These are phyloP conservation scores for Lepidochitona cinerea DNA, from an alignment of 2,888 invertebrate genomes.

Conservation along the genomic window DNA sequence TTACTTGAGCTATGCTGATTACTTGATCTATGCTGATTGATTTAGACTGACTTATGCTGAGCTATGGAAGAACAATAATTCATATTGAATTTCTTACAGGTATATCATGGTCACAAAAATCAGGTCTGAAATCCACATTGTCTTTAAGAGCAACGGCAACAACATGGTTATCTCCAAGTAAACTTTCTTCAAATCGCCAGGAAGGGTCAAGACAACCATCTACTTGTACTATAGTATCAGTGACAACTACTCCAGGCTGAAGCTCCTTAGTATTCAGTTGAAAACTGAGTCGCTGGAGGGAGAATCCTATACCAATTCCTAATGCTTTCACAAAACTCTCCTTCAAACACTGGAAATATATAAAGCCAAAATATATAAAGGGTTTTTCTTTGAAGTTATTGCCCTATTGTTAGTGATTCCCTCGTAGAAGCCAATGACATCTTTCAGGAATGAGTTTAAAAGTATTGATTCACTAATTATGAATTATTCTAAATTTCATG, in stretches of 20 bases:
- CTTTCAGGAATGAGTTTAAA: too few relatives aligned
- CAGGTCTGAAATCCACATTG: background rate
- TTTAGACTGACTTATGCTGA: too few relatives aligned
- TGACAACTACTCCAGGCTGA: conserved; percentile 38
- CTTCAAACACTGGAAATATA: conserved; percentile 81
- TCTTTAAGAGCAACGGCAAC: conserved; percentile 77
- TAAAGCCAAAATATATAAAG: conserved; percentile 3
- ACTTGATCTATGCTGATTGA: too few relatives aligned
- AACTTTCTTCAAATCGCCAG: conserved; percentile 89
- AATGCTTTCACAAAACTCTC: conserved; percentile 95
- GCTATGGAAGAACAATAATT: too few relatives aligned
- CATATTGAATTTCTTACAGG: conserved; percentile 4
- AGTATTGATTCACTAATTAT: too few relatives aligned
- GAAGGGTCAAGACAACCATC: conserved; percentile 75
- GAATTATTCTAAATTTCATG: too few relatives aligned
- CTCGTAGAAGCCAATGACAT: too few relatives aligned
- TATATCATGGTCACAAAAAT: background rate
- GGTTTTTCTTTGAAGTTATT: too few relatives aligned
- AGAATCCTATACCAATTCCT: conserved; percentile 86
- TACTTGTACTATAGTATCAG: conserved; percentile 79
- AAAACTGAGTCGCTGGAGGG: conserved; percentile 85
- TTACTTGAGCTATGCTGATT: too few relatives aligned
- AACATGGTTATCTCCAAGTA: conserved; percentile 83
- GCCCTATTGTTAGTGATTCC: too few relatives aligned
- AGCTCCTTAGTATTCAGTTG: conserved; percentile 68